These are phyloP conservation scores for Myripristis jacobus DNA, from an alignment of 2,797 vertebrate species.

Conservation along the genomic window DNA sequence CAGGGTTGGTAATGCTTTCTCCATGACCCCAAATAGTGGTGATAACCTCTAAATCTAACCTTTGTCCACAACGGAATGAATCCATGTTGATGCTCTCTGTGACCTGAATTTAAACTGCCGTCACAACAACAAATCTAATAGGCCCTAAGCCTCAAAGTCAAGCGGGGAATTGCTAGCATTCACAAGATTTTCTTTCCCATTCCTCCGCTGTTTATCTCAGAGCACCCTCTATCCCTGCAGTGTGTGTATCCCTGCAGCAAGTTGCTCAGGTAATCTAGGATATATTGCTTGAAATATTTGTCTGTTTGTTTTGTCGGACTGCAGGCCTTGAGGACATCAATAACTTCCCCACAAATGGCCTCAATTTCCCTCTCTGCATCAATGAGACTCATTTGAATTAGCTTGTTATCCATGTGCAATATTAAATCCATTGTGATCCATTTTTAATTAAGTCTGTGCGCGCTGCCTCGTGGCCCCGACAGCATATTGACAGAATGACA, in stretches of 20 bases:
- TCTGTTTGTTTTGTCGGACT: conserved; percentile 58
- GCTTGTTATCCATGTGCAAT: conserved; percentile 46
- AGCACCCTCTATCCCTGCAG: conserved; percentile 10
- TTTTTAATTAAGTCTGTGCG: conserved; percentile 67
- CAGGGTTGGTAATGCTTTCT: conserved; percentile 32
- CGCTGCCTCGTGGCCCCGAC: conserved; percentile 34
- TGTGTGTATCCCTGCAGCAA: conserved; percentile 26
- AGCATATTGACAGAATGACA: conserved; percentile 34
- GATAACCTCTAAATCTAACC: conserved; percentile 66
- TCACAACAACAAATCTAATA: conserved; percentile 51
- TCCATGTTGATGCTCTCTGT: conserved; percentile 41
- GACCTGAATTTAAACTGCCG: conserved; percentile 59
- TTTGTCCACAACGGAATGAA: conserved; percentile 58
- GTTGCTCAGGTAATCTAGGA: conserved; percentile 50
- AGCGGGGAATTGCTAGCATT: conserved; percentile 26
- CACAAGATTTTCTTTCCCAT: conserved; percentile 35
- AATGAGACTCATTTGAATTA: conserved; percentile 61
- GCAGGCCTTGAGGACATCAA: conserved; percentile 46
- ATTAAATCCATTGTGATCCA: conserved; percentile 57
- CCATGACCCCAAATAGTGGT: conserved; percentile 31
- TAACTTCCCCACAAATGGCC: conserved; percentile 49
- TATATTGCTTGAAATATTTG: conserved; percentile 44
- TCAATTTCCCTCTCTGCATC: conserved; percentile 63
- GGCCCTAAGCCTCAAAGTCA: conserved; percentile 23
- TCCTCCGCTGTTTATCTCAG: conserved; percentile 33